Conservation (phyloP, 2,797 vertebrate species). For the Diplodus puntazzo region DNA sequence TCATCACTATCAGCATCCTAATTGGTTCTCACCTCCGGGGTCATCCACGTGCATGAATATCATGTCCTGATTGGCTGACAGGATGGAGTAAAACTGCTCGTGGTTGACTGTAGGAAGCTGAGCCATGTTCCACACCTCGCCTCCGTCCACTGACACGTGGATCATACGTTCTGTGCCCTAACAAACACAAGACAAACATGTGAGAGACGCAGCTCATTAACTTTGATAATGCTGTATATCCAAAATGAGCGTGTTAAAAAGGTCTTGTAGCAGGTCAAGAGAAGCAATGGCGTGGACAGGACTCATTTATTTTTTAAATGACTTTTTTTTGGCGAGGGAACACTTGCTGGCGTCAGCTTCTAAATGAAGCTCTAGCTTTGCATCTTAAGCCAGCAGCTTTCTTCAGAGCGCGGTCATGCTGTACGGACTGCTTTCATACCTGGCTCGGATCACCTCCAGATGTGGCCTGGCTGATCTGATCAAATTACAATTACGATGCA, state of each 20-base stretch:
- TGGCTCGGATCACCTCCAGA: slow-evolving; percentile 2
- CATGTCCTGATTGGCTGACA: slow-evolving; percentile 93
- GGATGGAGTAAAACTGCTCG: slow-evolving; percentile 96
- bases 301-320: not conserved
- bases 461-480: not conserved
- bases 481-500: not conserved
- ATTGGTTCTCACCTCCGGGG: slow-evolving; percentile 87
- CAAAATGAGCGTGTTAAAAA: not conserved
- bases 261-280: not conserved
- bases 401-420: not conserved
- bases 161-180: slow-evolving; percentile 89
- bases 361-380: not conserved
- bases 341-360: not conserved
- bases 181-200: slow-evolving; percentile 19
- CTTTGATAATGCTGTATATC: not conserved
- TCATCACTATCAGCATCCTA: not conserved
- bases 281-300: not conserved
- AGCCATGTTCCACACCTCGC: slow-evolving; percentile 93
- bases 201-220: not conserved
- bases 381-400: not conserved
- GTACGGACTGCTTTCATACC: not conserved
- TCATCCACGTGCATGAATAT: slow-evolving; percentile 98
- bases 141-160: slow-evolving; percentile 92
- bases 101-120: slow-evolving; percentile 94
- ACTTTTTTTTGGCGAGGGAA: too few species aligned